Base-by-base conservation (phyloP, 1,140 invertebrate genomes). In the Drosophila ambigua region DNA sequence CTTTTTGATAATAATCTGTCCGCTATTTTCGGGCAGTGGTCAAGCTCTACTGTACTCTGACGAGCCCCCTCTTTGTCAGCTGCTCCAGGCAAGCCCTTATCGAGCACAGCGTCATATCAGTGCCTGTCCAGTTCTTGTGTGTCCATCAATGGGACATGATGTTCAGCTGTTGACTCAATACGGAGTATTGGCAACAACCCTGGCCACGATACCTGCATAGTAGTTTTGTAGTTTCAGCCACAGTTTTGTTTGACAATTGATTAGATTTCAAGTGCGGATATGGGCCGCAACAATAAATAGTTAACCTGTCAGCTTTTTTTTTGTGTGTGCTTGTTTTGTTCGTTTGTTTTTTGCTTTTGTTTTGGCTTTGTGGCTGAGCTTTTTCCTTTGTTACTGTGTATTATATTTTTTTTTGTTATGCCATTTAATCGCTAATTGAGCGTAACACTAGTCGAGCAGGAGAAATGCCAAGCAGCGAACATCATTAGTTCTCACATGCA, bases 201-300 rank as follows among this genome's bases (percentile, higher is more conserved):
- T 71, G 54, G 66, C 54, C 60, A 60, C 54, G n/a, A 28, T 13
- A 48, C 20, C 20, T 24, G 23, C 20, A 52, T 46, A 24, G 23
- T 24, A 24, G 51, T 54, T 53, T 71, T 61, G 60, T 71, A 23
- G 9, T 28, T 28, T 45, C 15, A 9, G n/a, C 13, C 51, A 39
- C 31, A 64, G 55, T 41, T 45, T 7, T 28, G 35, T 64, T 45
- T 54, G 54, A 63, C 74, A 49, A 13, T 78, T 78, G 79, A 79
- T 83, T 82, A 82, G 75, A 79, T 75, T 82, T 74, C 57, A 49
- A 75, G 79, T 75, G 44, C 64, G 64, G 74, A 77, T 67, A 71
- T 60, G 23, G 57, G 35, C 66, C 66, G 62, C 39, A 59, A 55
- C 62, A 68, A 65, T 26, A 65, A 72, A 49, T 39, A 74, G 73